These are phyloP conservation scores for Dermochelys coriacea DNA, from an alignment of 2,797 vertebrate genomes.

Conservation along the genomic window DNA sequence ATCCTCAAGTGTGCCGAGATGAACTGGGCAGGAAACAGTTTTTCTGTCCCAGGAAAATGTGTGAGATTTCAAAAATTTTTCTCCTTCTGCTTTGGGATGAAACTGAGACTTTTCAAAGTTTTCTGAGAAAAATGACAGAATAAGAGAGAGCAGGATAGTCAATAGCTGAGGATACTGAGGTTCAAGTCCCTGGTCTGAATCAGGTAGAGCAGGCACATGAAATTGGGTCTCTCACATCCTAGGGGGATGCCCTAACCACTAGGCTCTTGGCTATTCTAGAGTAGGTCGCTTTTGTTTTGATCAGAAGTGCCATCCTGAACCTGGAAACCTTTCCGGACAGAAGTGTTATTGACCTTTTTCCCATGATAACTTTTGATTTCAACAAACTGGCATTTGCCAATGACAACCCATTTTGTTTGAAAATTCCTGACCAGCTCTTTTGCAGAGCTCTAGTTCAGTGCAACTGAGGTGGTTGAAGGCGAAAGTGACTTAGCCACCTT, in stretches of 20 bases:
- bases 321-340: neutral
- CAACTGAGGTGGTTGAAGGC: neutral
- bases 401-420: neutral
- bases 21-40: neutral
- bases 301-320: too few species aligned
- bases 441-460: fast-evolving
- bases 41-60: neutral
- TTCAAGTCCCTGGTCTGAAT: too few species aligned
- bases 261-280: too few species aligned
- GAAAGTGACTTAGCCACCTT: fast-evolving
- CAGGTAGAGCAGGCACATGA: too few species aligned
- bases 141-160: too few species aligned
- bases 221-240: too few species aligned
- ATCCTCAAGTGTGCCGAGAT: neutral
- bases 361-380: neutral
- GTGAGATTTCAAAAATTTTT: neutral
- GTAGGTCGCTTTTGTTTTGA: too few species aligned
- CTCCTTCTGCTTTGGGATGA: neutral
- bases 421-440: neutral
- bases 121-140: too few species aligned
- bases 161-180: too few species aligned
- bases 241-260: too few species aligned
- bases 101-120: too few species aligned
- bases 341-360: neutral
- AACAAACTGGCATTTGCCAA: neutral